Base-by-base conservation (phyloP, 2,888 invertebrate genomes). In the Odontocolon sp. region DNA sequence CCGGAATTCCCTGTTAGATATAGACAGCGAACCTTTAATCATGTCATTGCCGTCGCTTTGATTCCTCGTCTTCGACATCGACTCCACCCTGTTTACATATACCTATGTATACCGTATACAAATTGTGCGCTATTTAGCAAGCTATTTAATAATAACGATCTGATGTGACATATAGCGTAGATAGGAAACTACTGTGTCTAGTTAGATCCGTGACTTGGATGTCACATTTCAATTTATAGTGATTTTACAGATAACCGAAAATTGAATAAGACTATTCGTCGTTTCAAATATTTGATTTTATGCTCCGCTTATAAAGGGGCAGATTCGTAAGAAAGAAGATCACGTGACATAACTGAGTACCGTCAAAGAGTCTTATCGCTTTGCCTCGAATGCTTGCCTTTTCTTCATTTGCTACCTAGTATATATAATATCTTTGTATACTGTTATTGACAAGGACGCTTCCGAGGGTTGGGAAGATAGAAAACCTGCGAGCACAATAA, bases 11-110 rank as follows among this genome's bases (percentile, higher is more conserved):
- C 54, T 16, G n/a, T 50, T 40, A 45, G 69, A 50, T 18, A 16
- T 16, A 26, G 59, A 36, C 45, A 26, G 75, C 74, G 81, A 75
- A 77, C 82, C 85, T 85, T 85, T 85, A 85, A 85, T 85, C 84
- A 85, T 82, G 83, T 80, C 82, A 84, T 84, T 83, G 83, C 77
- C 57, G 50, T 54, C 33, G 68, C 73, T 78, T 77, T 70, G 78
- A 76, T 70, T 72, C 11, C 59, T 16, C 64, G 69, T 54, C 45
- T 66, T 47, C 56, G 3, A 59, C 38, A 31, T 74, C 40, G 31
- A 45, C 28, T 63, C 36, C 23, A 28, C 36, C 16, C 47, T 23
- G 36, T 42, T 33, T 59, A 66, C 33, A 23, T 11, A 42, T 18
- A 42, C 28, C 28, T 50, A 21, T 45, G 18, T 52, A 11, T 4